These are phyloP conservation scores for Drosophila neonasuta DNA, from an alignment of 2,888 invertebrate genomes.

Conservation along the genomic window DNA sequence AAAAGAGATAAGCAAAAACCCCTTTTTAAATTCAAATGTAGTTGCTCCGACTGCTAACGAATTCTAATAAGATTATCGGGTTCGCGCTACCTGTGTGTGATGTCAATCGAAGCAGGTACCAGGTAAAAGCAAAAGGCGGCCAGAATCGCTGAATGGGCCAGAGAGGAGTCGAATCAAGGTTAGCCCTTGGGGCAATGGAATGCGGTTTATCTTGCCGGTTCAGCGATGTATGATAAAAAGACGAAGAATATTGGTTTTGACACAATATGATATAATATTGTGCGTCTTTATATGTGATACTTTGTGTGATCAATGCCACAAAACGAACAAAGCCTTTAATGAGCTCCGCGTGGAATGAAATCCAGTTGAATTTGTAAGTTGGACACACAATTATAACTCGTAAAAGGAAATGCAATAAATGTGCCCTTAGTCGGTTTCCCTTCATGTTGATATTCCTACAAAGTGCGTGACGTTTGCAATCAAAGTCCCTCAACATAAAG, in stretches of 20 bases:
- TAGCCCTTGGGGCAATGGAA: slow-evolving; percentile 32
- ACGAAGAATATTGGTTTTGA: slow-evolving; percentile 12
- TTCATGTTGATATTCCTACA: not conserved
- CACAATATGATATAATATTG: slow-evolving; percentile 27
- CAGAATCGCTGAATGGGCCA: slow-evolving; percentile 2
- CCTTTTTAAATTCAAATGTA: slow-evolving; percentile 45
- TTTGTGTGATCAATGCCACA: slow-evolving; percentile 31
- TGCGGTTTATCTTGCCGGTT: slow-evolving; percentile 24
- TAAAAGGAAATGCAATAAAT: not conserved
- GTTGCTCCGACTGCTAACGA: slow-evolving; percentile 32
- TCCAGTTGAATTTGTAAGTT: not conserved
- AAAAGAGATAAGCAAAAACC: slow-evolving; percentile 28
- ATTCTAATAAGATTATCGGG: slow-evolving; percentile 60
- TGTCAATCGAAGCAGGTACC: slow-evolving; percentile 52
- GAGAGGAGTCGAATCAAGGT: slow-evolving; percentile 34
- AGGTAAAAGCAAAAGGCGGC: slow-evolving; percentile 17
- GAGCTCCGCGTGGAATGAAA: not conserved
- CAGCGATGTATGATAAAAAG: slow-evolving; percentile 16
- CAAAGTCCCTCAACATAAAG: slow-evolving; percentile 44
- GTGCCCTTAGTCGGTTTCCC: not conserved
- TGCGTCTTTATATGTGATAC: slow-evolving; percentile 8
- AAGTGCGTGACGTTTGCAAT: slow-evolving; percentile 43
- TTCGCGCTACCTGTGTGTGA: slow-evolving; percentile 52
- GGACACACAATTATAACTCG: not conserved
- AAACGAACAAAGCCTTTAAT: not conserved